Evolutionary conservation across 1,140 invertebrate species (phyloP).

Genomic region (Drosophila lacertosa): DNA sequence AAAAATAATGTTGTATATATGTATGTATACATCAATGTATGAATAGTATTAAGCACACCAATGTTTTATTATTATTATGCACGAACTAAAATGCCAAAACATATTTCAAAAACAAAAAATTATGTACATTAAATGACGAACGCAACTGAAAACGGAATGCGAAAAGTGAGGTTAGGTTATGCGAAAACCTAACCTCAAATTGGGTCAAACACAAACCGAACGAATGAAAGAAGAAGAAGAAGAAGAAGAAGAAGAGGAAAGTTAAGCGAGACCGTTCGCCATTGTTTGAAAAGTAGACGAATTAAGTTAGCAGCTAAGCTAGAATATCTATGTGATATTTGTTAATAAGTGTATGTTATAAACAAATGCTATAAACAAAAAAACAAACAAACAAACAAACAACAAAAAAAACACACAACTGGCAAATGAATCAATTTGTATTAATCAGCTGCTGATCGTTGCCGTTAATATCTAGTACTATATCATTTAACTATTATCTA

Average conservation of each 20-base stretch:
- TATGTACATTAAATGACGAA: slow-evolving; percentile 13
- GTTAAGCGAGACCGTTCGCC: slow-evolving; percentile 14
- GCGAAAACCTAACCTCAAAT: background rate
- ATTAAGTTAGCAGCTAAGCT: slow-evolving; percentile 51
- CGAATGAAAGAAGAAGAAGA: background rate
- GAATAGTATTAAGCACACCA: slow-evolving; percentile 56
- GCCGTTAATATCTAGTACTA: slow-evolving; percentile 52
- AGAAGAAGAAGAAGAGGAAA: background rate
- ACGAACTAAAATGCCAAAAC: slow-evolving; percentile 76
- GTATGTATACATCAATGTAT: slow-evolving; percentile 56
- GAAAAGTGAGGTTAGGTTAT: background rate
- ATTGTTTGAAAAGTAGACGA: slow-evolving; percentile 37
- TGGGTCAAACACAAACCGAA: background rate
- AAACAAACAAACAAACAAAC: slow-evolving; percentile 5
- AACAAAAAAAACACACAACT: slow-evolving; percentile 2
- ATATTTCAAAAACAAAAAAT: slow-evolving; percentile 28
- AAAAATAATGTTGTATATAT: slow-evolving; percentile 55
- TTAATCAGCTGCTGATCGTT: slow-evolving; percentile 52
- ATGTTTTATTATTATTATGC: slow-evolving; percentile 55
- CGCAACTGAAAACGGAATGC: background rate
- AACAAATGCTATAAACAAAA: slow-evolving; percentile 48
- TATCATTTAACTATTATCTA: slow-evolving; percentile 43
- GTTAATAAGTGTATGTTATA: slow-evolving; percentile 60
- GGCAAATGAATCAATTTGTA: slow-evolving; percentile 36
- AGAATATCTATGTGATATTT: slow-evolving; percentile 69